These are phyloP conservation scores for Brachionus rotundiformis DNA, from an alignment of 1,140 invertebrate genomes.

Conservation along the genomic window DNA sequence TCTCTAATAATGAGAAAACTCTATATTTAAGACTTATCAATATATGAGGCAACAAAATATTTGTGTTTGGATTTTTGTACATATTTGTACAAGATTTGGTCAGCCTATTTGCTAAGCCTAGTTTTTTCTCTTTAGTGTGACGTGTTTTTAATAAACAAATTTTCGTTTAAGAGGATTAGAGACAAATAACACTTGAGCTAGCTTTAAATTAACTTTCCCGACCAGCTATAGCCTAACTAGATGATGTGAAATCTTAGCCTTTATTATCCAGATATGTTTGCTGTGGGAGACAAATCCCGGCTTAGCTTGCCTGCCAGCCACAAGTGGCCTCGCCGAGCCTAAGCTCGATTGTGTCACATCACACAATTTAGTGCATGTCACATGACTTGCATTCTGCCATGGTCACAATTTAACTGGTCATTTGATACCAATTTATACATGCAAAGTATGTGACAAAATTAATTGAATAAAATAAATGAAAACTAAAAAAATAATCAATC, in stretches of 20 bases:
- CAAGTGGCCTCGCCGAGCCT: too few relatives aligned
- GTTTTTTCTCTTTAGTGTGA: background rate
- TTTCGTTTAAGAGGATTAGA: background rate
- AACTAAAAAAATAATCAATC: background rate
- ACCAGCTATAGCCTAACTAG: background rate
- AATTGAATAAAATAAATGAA: too few relatives aligned
- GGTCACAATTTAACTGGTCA: too few relatives aligned
- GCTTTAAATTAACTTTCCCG: constrained; percentile 2
- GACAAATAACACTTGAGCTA: background rate
- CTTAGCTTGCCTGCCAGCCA: too few relatives aligned
- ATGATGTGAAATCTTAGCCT: background rate
- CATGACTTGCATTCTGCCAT: too few relatives aligned
- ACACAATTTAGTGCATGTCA: background rate
- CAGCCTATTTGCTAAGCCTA: constrained; percentile 6
- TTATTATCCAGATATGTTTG: background rate
- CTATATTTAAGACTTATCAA: constrained; percentile 3
- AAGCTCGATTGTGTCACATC: background rate
- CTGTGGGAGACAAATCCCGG: background rate
- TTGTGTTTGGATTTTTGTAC: constrained; percentile 8
- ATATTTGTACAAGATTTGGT: constrained; percentile 10
- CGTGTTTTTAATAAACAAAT: constrained; percentile 15
- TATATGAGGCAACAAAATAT: constrained; percentile 19
- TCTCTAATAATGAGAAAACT: constrained; percentile 19
- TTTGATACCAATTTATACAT: too few relatives aligned
- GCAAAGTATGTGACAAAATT: background rate